A percentile compares a stretch with the other conserved stretches of the same genome.
Conservation (phyloP, 2,888 invertebrate species). For the Harpalus rubripes region DNA sequence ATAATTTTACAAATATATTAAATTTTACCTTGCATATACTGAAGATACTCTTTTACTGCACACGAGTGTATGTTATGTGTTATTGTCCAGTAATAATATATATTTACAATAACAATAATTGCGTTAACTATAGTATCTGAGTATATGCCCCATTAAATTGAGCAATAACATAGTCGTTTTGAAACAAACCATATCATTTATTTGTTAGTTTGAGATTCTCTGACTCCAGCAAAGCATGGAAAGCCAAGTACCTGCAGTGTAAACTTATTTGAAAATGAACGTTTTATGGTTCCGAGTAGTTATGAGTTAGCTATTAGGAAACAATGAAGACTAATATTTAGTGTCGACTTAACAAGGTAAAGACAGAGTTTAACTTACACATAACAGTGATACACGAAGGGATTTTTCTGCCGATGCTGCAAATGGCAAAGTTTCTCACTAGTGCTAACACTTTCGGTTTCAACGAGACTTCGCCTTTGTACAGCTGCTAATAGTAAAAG, state of each 20-base stretch:
- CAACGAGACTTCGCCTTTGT: background rate
- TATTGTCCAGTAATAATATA: too few relatives aligned
- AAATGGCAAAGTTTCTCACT: slow-evolving; percentile 7
- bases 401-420: background rate
- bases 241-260: slow-evolving; percentile 23
- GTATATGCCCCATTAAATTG: background rate
- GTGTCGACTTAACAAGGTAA: slow-evolving; percentile 50
- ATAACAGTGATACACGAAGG: slow-evolving; percentile 17
- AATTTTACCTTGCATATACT: too few relatives aligned
- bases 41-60: too few relatives aligned
- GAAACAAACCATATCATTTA: background rate
- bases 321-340: slow-evolving; percentile 51
- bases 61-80: too few relatives aligned
- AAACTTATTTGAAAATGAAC: slow-evolving; percentile 44
- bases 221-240: background rate
- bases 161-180: background rate
- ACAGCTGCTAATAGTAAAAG: too few relatives aligned
- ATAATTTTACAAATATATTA: too few relatives aligned
- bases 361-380: slow-evolving; percentile 17
- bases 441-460: slow-evolving; percentile 8
- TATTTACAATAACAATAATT: background rate
- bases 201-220: background rate
- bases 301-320: slow-evolving; percentile 42
- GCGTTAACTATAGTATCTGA: background rate
- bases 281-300: slow-evolving; percentile 39